A percentile compares a stretch with the other conserved stretches of the same genome.
Evolutionary conservation across 2,888 invertebrate species (phyloP).

Genomic region (Ceraclea dissimilis): DNA sequence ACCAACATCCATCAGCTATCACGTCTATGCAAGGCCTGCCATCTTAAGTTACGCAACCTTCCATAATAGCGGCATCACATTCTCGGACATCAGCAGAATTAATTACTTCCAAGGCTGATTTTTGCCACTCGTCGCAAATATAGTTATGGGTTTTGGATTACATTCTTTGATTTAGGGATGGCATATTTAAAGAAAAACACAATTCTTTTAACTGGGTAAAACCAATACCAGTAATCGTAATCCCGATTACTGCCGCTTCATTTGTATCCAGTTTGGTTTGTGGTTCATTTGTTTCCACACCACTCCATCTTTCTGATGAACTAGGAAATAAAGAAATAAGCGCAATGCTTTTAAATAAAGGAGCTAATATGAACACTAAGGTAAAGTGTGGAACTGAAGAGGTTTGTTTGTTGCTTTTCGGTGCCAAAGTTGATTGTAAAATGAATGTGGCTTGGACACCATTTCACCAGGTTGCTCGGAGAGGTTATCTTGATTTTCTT

Average conservation of each 20-base stretch:
- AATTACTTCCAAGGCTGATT: slow-evolving; percentile 6
- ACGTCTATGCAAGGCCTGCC: slow-evolving; percentile 9
- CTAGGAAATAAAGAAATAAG: too few species aligned
- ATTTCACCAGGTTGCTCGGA: too few species aligned
- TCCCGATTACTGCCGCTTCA: slow-evolving; percentile 20
- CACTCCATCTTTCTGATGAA: not conserved
- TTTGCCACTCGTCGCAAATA: slow-evolving; percentile 10
- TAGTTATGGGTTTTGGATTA: slow-evolving; percentile 15
- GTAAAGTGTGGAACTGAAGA: too few species aligned
- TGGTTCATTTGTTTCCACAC: slow-evolving; percentile 1
- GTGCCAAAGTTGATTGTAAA: too few species aligned
- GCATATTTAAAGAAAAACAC: slow-evolving; percentile 21
- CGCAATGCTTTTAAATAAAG: too few species aligned
- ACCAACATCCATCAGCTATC: slow-evolving; percentile 13
- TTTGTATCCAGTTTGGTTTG: slow-evolving; percentile 20
- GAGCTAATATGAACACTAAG: too few species aligned
- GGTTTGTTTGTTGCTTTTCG: too few species aligned
- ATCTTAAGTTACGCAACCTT: slow-evolving; percentile 7
- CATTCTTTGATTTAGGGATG: slow-evolving; percentile 6
- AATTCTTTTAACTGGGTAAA: slow-evolving; percentile 24
- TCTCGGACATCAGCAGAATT: not conserved
- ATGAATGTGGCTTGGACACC: too few species aligned
- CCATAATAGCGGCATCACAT: slow-evolving; percentile 4
- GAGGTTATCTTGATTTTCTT: too few species aligned
- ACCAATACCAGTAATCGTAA: slow-evolving; percentile 24